phyloP scores from a whole-genome alignment of 2,888 invertebrate species.

The Parnassius smintheus region DNA sequence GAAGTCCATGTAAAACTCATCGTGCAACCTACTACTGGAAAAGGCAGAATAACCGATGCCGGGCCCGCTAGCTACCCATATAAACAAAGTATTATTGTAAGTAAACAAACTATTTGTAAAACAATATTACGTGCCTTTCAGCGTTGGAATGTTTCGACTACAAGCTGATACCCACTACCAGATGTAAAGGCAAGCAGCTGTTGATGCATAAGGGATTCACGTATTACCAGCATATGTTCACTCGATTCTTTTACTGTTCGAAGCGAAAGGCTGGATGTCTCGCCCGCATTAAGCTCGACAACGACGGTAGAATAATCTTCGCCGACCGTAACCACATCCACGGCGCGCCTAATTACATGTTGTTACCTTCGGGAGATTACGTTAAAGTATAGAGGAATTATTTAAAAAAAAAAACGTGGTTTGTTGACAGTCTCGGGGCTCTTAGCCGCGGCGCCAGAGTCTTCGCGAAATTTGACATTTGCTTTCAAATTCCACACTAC shows the following conservation, averaged over 20 bases:
- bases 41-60: no score
- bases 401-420: no score
- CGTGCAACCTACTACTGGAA: no score
- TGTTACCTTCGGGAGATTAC: slow-evolving; percentile 13
- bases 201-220: slow-evolving; percentile 36
- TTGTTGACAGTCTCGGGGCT: no score
- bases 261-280: slow-evolving; percentile 31
- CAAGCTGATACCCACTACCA: slow-evolving; percentile 32
- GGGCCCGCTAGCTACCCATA: no score
- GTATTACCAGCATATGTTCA: slow-evolving; percentile 34
- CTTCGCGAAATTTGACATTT: no score
- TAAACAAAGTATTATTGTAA: background rate
- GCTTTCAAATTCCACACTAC: no score
- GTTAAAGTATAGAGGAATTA: background rate
- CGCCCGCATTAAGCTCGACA: slow-evolving; percentile 34
- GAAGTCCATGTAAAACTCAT: no score
- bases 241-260: slow-evolving; percentile 36
- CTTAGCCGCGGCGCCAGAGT: no score
- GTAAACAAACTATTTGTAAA: background rate
- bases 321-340: slow-evolving; percentile 34
- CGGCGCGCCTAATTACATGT: slow-evolving; percentile 30
- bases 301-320: slow-evolving; percentile 24
- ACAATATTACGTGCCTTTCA: slow-evolving; percentile 7
- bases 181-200: slow-evolving; percentile 31
- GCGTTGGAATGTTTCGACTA: slow-evolving; percentile 21